These are phyloP conservation scores for Esox masquinongy DNA, from an alignment of 2,797 vertebrate species.

Conservation along the genomic window DNA sequence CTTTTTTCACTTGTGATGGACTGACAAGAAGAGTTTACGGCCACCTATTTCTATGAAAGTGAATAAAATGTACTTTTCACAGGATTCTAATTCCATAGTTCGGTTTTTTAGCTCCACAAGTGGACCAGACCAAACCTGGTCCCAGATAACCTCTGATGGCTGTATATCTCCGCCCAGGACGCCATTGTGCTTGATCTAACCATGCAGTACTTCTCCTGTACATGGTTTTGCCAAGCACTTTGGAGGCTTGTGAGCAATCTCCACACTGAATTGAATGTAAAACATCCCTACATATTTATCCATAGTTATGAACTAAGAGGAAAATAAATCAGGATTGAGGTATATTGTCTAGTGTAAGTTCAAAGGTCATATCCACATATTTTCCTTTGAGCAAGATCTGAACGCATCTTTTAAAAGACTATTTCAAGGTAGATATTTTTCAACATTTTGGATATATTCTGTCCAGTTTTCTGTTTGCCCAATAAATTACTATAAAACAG, in stretches of 20 bases:
- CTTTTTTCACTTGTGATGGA: background rate
- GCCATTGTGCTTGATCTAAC: conserved; percentile 90
- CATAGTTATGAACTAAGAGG: background rate
- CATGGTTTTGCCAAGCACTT: conserved; percentile 87
- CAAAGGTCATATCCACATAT: background rate
- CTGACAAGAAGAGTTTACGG: background rate
- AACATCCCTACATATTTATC: background rate
- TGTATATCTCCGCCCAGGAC: conserved; percentile 65
- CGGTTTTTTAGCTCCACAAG: background rate
- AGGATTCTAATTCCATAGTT: background rate
- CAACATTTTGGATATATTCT: background rate
- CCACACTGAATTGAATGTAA: conserved; percentile 13
- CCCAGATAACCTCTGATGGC: conserved; percentile 3
- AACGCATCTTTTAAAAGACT: background rate
- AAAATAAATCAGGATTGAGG: background rate
- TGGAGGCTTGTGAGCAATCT: conserved; percentile 76
- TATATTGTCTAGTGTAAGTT: background rate
- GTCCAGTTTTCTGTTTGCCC: background rate
- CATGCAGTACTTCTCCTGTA: conserved; percentile 80
- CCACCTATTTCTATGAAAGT: background rate
- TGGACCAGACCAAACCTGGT: conserved; percentile 21
- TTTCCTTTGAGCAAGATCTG: background rate
- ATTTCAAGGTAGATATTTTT: background rate
- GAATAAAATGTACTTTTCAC: background rate
- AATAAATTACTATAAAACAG: conserved; percentile 54